phyloP scores from a whole-genome alignment of 2,888 invertebrate genomes.

The Drosophila picticornis region DNA sequence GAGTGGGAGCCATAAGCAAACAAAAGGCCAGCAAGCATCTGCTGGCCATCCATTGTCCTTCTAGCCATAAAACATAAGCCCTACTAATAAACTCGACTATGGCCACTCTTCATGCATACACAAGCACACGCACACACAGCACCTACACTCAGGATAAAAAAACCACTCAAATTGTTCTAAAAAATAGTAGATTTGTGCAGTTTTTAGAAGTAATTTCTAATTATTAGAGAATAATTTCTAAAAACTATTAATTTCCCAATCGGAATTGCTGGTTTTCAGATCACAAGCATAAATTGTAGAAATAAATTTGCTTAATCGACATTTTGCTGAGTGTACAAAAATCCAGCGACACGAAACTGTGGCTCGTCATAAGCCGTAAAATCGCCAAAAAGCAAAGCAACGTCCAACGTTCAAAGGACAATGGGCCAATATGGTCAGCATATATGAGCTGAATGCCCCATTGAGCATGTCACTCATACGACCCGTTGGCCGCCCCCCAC shows the following conservation, averaged over 20 bases:
- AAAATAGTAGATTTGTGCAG: background rate
- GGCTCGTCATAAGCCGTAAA: constrained; percentile 80
- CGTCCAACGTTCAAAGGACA: constrained; percentile 49
- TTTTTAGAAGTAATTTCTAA: background rate
- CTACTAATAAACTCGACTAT: constrained; percentile 76
- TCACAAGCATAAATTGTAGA: background rate
- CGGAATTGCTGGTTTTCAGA: background rate
- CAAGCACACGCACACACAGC: constrained; percentile 22
- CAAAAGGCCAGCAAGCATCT: constrained; percentile 78
- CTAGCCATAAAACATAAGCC: constrained; percentile 78
- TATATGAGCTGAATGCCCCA: constrained; percentile 45
- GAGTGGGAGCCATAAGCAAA: constrained; percentile 50
- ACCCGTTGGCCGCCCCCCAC: constrained; percentile 41
- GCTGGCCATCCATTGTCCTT: constrained; percentile 79
- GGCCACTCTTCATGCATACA: constrained; percentile 59
- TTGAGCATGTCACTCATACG: constrained; percentile 76
- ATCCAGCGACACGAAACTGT: constrained; percentile 28
- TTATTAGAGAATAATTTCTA: background rate
- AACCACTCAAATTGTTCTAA: too few species aligned
- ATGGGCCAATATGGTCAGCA: constrained; percentile 53
- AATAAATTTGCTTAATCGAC: background rate
- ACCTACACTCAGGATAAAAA: background rate
- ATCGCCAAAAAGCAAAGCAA: constrained; percentile 79
- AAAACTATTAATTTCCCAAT: background rate
- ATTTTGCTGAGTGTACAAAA: background rate